Percentiles rank a stretch among this genome's conserved stretches.
Evolutionary conservation across 2,113 vertebrate species (phyloP).

Genomic region (Zeus faber): DNA sequence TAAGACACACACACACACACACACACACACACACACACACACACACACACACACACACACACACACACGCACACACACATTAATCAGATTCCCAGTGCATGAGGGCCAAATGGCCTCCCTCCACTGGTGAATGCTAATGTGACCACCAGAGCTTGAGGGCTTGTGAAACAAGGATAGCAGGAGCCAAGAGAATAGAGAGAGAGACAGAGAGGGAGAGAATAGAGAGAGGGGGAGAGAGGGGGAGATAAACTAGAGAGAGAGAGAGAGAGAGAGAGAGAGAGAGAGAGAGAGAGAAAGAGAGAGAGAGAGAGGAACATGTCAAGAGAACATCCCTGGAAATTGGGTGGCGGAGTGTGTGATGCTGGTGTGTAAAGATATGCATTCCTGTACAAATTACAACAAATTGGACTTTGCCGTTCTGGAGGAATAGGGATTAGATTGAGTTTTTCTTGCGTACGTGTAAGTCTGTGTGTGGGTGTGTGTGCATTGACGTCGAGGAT

Average conservation of each 20-base stretch:
- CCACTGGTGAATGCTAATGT: conserved; percentile 73
- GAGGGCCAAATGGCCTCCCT: conserved; percentile 68
- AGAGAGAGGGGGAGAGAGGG: neutral
- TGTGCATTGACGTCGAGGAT: neutral
- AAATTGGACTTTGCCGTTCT: conserved; percentile 32
- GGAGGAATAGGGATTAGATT: neutral
- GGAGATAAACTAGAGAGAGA: neutral
- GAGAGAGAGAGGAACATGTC: conserved; percentile 28
- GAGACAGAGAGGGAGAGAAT: neutral
- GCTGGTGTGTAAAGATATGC: conserved; percentile 35
- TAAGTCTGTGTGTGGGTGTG: conserved; percentile 13
- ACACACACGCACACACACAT: conserved; percentile 39
- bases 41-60: conserved; percentile 21
- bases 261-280: conserved; percentile 16
- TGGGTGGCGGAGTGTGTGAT: conserved; percentile 49
- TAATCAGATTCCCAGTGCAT: conserved; percentile 65
- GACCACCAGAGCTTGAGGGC: conserved; percentile 58
- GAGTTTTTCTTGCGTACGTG: neutral
- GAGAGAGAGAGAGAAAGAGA: conserved; percentile 1
- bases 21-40: conserved; percentile 28
- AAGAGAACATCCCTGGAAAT: conserved; percentile 56
- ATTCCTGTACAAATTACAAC: conserved; percentile 44
- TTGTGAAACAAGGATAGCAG: conserved; percentile 57
- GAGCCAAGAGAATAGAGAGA: conserved; percentile 53
- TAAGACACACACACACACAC: conserved; percentile 19